phyloP scores from a whole-genome alignment of 2,888 invertebrate species.

The Andrena bicolor region DNA sequence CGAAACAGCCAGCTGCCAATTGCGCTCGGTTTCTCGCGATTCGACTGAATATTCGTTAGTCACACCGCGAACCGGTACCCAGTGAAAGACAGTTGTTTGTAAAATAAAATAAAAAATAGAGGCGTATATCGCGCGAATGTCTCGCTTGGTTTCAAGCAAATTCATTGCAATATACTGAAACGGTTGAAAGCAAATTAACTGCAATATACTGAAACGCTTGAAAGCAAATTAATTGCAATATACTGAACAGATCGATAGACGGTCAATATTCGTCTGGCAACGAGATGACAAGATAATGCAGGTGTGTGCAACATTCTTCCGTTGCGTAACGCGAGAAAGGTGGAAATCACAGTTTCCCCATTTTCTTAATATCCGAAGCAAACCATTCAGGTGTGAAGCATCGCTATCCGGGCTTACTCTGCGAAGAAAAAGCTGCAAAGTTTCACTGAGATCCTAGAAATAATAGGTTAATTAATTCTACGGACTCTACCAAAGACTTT shows the following conservation, averaged over 20 bases:
- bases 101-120: background rate
- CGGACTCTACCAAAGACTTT: background rate
- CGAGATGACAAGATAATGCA: conserved; percentile 42
- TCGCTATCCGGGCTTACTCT: background rate
- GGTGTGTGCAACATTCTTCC: conserved; percentile 40
- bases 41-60: conserved; percentile 16
- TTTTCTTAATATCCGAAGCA: background rate
- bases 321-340: conserved; percentile 58
- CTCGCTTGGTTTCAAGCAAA: conserved; percentile 1
- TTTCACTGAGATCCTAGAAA: background rate
- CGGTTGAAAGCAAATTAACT: conserved; percentile 5
- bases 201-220: background rate
- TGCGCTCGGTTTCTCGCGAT: conserved; percentile 10
- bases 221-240: conserved; percentile 21
- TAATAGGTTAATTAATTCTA: background rate
- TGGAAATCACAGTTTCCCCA: conserved; percentile 39
- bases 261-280: background rate
- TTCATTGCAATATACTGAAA: conserved; percentile 9
- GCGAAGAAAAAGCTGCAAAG: background rate
- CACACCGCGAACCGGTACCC: conserved; percentile 7
- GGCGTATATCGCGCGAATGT: background rate
- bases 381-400: conserved; percentile 44
- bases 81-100: background rate
- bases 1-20: conserved; percentile 32
- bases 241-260: conserved; percentile 13